These are phyloP conservation scores for Penaeus indicus DNA, from an alignment of 1,140 invertebrate species.

Conservation along the genomic window DNA sequence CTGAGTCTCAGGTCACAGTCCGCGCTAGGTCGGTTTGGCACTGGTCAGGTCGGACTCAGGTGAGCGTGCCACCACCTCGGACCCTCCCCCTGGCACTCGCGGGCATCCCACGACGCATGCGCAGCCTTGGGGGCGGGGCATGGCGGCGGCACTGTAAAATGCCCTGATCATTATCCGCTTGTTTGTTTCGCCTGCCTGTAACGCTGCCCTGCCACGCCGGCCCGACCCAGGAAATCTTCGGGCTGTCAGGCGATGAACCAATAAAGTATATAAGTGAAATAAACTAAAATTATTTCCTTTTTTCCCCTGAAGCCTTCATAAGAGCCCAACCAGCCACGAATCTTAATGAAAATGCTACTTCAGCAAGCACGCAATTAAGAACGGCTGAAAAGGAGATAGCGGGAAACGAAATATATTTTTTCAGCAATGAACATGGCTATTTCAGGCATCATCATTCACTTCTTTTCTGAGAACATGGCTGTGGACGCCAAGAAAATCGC, in stretches of 20 bases:
- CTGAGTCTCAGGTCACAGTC: conserved; percentile 51
- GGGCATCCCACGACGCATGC: conserved; percentile 38
- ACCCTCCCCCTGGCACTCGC: conserved; percentile 5
- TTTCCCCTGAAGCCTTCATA: neutral
- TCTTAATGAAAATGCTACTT: too few relatives aligned
- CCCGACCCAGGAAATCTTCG: neutral
- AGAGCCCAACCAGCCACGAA: too few relatives aligned
- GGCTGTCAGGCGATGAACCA: too few relatives aligned
- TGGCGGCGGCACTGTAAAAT: conserved; percentile 49
- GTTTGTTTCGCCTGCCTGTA: conserved; percentile 57
- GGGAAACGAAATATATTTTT: conserved; percentile 36
- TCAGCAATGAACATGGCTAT: conserved; percentile 37
- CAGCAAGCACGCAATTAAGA: too few relatives aligned
- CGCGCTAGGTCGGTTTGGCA: conserved; percentile 58
- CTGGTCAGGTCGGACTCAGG: conserved; percentile 60
- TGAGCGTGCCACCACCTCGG: conserved; percentile 50
- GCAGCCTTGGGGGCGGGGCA: conserved; percentile 22
- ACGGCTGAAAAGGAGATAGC: neutral
- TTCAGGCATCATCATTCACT: conserved; percentile 46
- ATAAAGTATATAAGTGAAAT: neutral
- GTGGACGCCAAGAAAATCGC: conserved; percentile 57
- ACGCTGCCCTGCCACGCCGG: conserved; percentile 5
- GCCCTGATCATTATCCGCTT: conserved; percentile 55
- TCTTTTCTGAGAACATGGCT: conserved; percentile 49
- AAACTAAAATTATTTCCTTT: neutral